Percentiles rank a stretch among this genome's conserved stretches.
These are phyloP conservation scores for Proteles cristata DNA, from an alignment of 2,113 vertebrate genomes.

Conservation along the genomic window DNA sequence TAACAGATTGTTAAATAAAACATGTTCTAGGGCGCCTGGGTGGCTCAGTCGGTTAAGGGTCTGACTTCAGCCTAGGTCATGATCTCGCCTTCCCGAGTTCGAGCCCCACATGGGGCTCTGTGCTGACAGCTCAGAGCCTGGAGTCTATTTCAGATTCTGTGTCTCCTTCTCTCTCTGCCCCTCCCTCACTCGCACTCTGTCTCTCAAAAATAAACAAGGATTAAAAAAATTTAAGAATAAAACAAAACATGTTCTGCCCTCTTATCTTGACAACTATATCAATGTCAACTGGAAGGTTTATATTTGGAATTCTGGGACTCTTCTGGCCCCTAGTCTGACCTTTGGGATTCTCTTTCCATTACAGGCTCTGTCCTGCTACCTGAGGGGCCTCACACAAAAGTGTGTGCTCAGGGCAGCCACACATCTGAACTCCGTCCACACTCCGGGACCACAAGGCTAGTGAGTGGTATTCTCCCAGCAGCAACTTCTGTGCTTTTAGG, in stretches of 20 bases:
- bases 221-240: background rate
- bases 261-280: constrained; percentile 37
- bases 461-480: background rate
- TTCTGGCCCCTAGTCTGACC: background rate
- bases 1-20: constrained; percentile 39
- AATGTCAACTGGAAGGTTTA: background rate
- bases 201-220: no score
- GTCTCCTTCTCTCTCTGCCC: no score
- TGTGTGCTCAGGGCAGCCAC: background rate
- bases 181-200: no score
- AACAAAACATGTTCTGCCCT: constrained; percentile 21
- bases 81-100: no score
- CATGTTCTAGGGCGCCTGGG: background rate
- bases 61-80: no score
- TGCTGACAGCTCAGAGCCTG: no score
- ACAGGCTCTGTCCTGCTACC: background rate
- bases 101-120: no score
- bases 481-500: background rate
- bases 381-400: background rate
- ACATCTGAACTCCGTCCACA: background rate
- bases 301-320: constrained; percentile 28
- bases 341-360: background rate
- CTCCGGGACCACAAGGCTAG: background rate
- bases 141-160: no score
- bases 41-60: no score